Conservation (phyloP, 2,888 invertebrate species). For the Lasioglossum pauxillum region DNA sequence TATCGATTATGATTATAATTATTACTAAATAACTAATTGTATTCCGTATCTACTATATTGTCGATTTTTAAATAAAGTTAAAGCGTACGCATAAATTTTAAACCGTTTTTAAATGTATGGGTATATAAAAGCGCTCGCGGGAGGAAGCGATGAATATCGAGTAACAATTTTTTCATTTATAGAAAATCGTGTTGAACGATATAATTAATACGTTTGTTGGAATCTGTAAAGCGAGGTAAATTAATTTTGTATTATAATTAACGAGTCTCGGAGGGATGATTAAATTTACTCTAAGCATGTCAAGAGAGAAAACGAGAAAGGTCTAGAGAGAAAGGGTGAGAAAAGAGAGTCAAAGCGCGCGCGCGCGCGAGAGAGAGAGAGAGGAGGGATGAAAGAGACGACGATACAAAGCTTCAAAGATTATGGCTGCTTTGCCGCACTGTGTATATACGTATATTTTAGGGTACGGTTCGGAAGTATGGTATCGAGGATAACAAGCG, state of each 20-base stretch:
- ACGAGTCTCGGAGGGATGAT: slow-evolving; percentile 76
- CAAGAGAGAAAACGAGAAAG: slow-evolving; percentile 10
- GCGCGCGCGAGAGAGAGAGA: background rate
- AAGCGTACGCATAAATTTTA: slow-evolving; percentile 66
- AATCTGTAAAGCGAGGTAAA: slow-evolving; percentile 68
- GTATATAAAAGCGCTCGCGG: slow-evolving; percentile 37
- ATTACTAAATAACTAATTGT: slow-evolving; percentile 71
- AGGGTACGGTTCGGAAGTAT: slow-evolving; percentile 48
- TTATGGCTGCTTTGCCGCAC: slow-evolving; percentile 67
- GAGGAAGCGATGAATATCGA: slow-evolving; percentile 43
- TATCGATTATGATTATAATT: slow-evolving; percentile 77
- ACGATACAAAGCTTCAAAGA: slow-evolving; percentile 53
- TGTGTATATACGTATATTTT: slow-evolving; percentile 76
- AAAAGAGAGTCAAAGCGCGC: background rate
- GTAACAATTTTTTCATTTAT: slow-evolving; percentile 67
- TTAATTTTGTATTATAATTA: slow-evolving; percentile 75
- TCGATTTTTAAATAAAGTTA: slow-evolving; percentile 73
- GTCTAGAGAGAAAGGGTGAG: background rate
- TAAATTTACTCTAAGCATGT: slow-evolving; percentile 70
- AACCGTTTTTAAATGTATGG: slow-evolving; percentile 68
- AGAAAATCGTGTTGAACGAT: slow-evolving; percentile 56
- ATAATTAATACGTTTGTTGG: slow-evolving; percentile 65
- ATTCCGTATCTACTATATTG: slow-evolving; percentile 74
- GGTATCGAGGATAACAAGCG: slow-evolving; percentile 38
- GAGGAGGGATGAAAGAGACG: slow-evolving; percentile 15